Conservation (phyloP, 1,140 invertebrate genomes). For the Amyelois transitella region DNA sequence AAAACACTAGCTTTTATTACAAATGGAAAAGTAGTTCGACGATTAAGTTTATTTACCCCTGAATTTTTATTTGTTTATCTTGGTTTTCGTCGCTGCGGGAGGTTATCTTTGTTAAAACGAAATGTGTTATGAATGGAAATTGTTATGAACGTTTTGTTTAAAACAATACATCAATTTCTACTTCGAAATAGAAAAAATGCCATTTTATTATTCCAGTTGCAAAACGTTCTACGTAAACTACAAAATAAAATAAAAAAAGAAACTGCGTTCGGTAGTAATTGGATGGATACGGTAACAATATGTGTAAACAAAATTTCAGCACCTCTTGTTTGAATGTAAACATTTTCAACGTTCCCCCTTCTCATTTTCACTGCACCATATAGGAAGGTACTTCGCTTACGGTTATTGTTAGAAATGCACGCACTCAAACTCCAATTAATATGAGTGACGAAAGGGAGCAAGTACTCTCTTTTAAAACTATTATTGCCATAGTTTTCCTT, state of each 20-base stretch:
- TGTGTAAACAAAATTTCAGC: background rate
- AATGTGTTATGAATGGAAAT: too few relatives aligned
- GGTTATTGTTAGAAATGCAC: slow-evolving; percentile 13
- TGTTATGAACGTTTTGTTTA: too few relatives aligned
- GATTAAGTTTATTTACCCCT: background rate
- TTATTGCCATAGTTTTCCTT: background rate
- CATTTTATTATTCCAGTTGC: too few relatives aligned
- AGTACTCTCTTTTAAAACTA: slow-evolving; percentile 3
- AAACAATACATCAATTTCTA: too few relatives aligned
- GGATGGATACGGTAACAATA: too few relatives aligned
- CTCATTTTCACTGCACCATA: background rate
- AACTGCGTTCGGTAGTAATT: too few relatives aligned
- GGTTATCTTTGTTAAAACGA: too few relatives aligned
- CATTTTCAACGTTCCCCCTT: background rate
- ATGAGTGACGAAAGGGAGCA: slow-evolving; percentile 12
- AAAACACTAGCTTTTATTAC: background rate
- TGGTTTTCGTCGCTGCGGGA: too few relatives aligned
- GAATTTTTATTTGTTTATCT: too few relatives aligned
- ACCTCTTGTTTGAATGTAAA: background rate
- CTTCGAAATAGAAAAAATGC: too few relatives aligned
- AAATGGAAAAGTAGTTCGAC: background rate
- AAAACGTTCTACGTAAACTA: too few relatives aligned
- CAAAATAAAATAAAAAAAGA: too few relatives aligned
- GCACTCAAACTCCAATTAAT: slow-evolving; percentile 19
- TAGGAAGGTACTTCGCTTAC: background rate